Base-by-base conservation (phyloP, 2,888 invertebrate genomes). In the Apoda limacodes region DNA sequence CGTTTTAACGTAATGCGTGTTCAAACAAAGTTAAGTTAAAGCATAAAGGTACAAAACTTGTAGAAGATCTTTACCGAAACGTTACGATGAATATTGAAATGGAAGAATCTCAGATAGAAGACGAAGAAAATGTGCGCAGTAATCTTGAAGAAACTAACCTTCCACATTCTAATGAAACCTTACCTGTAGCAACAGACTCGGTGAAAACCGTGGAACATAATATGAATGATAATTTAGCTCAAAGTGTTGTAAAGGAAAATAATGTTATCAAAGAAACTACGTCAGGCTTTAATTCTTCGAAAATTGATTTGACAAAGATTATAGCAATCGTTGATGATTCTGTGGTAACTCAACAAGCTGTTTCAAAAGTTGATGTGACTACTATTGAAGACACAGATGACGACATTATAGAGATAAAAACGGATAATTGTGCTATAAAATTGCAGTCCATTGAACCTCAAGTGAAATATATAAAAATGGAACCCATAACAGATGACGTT, bases 401-500 rank as follows among this genome's bases (percentile, higher is more conserved):
- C 5, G 17, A 17, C 17, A 6, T 7, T 6, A 17, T 17, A 6
- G 17, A 17, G 7, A 17, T 17, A 17, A 7, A 17, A 5, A 17
- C 17, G 17, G 17, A 17, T 7, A n/a, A n/a, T n/a, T n/a, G n/a
- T n/a, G n/a, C n/a, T n/a, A n/a, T n/a, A n/a, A n/a, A n/a, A n/a
- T n/a, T n/a, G 13, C 37, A 26, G 30, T 35, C 36, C 2, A 35
- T 34, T 12, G 36, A 31, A n/a, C 25, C 24, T 10, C 20, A 34
- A 20, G 2, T 22, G 25, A 22, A 19, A 13, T 19, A 14, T 14
- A 13, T 17, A 1, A 22, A 35, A 21, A 22, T 38, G 3, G 26
- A 30, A n/a, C n/a, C n/a, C n/a, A n/a, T n/a, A n/a, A n/a, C 43
- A 12, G 60, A 64, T 22, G 56, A 66, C n/a, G 65, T 59, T 1